phyloP scores from a whole-genome alignment of 2,113 vertebrate genomes.

The Carassius auratus region DNA sequence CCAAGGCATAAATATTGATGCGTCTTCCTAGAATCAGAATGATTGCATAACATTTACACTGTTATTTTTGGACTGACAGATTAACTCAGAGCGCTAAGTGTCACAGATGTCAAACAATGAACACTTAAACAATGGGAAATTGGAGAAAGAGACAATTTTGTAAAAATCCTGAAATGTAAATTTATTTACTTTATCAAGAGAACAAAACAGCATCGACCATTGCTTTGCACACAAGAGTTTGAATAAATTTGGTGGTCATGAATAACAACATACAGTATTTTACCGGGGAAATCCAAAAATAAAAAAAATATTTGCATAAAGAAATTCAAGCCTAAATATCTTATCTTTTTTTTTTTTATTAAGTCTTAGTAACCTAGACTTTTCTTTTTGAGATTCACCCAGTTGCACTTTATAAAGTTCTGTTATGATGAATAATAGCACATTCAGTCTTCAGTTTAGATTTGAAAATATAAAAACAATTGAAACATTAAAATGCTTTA shows the following conservation, averaged over 20 bases:
- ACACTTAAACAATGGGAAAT: not conserved
- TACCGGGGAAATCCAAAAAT: not conserved
- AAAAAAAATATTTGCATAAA: too few species aligned
- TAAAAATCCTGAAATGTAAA: not conserved
- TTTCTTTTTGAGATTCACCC: not conserved
- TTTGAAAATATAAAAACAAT: not conserved
- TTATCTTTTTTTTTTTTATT: too few species aligned
- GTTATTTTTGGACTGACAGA: constrained; percentile 32
- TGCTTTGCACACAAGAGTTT: not conserved
- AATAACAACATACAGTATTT: not conserved
- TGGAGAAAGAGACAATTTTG: constrained; percentile 13
- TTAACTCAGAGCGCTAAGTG: constrained; percentile 28
- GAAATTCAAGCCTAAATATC: too few species aligned
- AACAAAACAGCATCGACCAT: not conserved
- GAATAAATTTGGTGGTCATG: not conserved
- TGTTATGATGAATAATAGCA: constrained; percentile 1
- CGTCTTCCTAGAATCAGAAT: constrained; percentile 34
- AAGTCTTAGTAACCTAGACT: too few species aligned
- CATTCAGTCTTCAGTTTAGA: not conserved
- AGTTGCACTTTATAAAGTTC: not conserved
- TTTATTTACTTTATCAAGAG: not conserved
- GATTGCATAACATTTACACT: constrained; percentile 32
- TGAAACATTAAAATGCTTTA: not conserved
- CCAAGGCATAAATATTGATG: constrained; percentile 46
- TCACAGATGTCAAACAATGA: constrained; percentile 18